Base-by-base conservation (phyloP, 1,140 invertebrate species). In the Drosophila sp. region DNA sequence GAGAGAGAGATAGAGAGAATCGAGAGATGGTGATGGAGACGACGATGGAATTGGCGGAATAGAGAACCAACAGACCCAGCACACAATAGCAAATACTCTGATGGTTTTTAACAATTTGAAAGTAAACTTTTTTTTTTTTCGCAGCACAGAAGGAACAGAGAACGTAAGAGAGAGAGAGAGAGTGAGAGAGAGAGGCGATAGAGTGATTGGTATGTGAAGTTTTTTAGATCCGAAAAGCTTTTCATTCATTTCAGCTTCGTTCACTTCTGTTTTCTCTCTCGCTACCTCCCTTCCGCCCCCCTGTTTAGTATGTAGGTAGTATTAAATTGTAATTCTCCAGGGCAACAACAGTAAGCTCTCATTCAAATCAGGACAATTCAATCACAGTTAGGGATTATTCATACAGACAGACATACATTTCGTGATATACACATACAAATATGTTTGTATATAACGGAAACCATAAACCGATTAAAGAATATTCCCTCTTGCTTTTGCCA, bases 311-410 rank as follows among this genome's bases (percentile, higher is more conserved):
- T 38, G 35, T 38, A 38, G 35, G 35, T 32, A 32, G 54, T 56
- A 29, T 56, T 56, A 56, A 56, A 56, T 29, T 50, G 44, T 50
- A 50, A 50, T 50, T 50, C 44, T 50, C 44, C 23, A 50, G 44
- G 44, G 44, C 23, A 50, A 50, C 44, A 47, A 47, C 44, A 50
- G 25, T 50, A 50, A 50, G 44, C 44, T 50, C 10, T 25, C 44
- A 50, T 50, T 27, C 25, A 50, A 50, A 50, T 50, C 44, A 50
- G 44, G 7, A 50, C 44, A 27, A 27, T 50, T 50, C 44, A 50
- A 50, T 50, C 23, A 50, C 44, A 27, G 44, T 50, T 50, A 50
- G 44, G 35, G 35, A 27, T 50, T 50, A 50, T 1, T 25, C 17
- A 23, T 25, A 50, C 41, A 44, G 17, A 44, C 41, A 23, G 5